Evolutionary conservation across 2,888 invertebrate genomes (phyloP), one percentile per base, ranked within the genome.

Genomic region (Coelinius sp.): DNA sequence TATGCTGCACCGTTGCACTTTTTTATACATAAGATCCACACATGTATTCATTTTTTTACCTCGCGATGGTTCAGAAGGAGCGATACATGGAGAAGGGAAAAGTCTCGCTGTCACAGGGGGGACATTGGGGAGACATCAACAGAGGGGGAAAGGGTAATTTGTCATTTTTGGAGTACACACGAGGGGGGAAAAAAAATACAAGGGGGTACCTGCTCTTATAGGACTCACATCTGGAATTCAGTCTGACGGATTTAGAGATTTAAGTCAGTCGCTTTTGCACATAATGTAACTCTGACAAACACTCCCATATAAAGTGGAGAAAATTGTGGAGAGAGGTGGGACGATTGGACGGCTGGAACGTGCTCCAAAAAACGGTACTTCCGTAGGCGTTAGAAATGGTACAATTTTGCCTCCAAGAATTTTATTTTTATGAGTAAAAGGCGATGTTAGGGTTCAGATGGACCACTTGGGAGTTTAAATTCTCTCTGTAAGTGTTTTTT

Each of bases 1-100:
- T 41, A 59, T 1, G 59, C 63, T 67, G 46, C 66, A 66, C 59
- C 66, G 44, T 14, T 67, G 41, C 27, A 44, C 56, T 66, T 66
- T 62, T 24, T 56, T 52, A 22, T 62, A n/a, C 12, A 41, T 49
- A 49, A 5, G 3, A 12, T 2, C 14, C 20, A 20, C 20, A 49
- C 46, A 49, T 35, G 7, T 17, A n/a, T 20, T 59, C 12, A 35
- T 35, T 59, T 35, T 31, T 14, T 59, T 4, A 49, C 12, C n/a
- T 41, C 41, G n/a, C n/a, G n/a, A n/a, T n/a, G n/a, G 12, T 41
- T 41, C 10, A 7, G 35, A 41, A 6, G 41, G 5, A n/a, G n/a
- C n/a, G n/a, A n/a, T n/a, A 41, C n/a, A n/a, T n/a, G 41, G n/a
- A 1, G 10, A 41, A 10, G 41, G 41, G 41, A 41, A n/a, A 41